Percentiles rank a stretch among this genome's conserved stretches.
phyloP scores from a whole-genome alignment of 2,113 vertebrate species.

The Zosterops pallidus region DNA sequence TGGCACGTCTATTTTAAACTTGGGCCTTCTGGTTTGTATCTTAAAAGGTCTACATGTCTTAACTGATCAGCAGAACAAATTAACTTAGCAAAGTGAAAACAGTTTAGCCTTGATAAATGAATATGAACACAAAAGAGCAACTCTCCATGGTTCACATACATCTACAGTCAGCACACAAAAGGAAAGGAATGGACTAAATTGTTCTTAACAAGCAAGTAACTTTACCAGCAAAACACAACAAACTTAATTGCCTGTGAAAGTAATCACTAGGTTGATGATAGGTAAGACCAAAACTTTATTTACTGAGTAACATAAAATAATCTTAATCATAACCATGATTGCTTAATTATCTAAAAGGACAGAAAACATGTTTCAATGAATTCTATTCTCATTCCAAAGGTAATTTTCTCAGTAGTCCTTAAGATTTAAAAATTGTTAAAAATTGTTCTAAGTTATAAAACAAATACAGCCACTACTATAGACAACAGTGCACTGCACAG shows the following conservation, averaged over 20 bases:
- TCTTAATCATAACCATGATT: neutral
- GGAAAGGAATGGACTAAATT: neutral
- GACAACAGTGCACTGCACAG: neutral
- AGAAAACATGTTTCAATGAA: neutral
- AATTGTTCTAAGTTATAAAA: neutral
- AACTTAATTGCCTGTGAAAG: neutral
- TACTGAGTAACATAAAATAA: neutral
- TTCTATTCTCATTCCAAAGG: neutral
- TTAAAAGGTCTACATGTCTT: constrained; percentile 21
- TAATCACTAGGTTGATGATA: neutral
- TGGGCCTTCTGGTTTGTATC: constrained; percentile 53
- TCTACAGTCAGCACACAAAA: neutral
- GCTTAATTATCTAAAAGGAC: neutral
- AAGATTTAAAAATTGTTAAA: neutral
- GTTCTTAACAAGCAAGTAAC: neutral
- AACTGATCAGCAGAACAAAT: constrained; percentile 48
- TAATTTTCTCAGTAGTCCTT: neutral
- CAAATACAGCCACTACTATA: neutral
- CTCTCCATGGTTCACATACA: neutral
- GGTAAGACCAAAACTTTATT: neutral
- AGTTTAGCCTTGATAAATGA: constrained; percentile 51
- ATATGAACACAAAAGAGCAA: neutral
- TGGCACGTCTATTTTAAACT: constrained; percentile 57
- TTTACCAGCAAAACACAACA: neutral
- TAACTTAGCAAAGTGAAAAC: constrained; percentile 27